Evolutionary conservation across 2,888 invertebrate species (phyloP).

Genomic region (Drosophila yooni): DNA sequence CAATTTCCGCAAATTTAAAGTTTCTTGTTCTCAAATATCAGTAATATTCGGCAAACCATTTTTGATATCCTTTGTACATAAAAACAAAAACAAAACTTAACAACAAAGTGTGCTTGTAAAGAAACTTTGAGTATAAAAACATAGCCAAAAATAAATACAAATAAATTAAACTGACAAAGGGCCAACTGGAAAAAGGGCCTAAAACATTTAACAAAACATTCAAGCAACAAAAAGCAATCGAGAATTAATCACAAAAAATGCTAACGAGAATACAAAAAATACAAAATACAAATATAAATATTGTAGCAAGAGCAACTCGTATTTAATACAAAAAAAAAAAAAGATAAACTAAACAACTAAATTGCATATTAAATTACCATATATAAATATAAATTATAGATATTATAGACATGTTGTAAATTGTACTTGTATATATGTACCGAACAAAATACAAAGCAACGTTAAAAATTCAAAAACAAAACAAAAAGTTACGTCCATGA

Average conservation of each 20-base stretch:
- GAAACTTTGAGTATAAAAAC: conserved; percentile 47
- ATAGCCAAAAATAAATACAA: conserved; percentile 48
- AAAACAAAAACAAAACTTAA: conserved; percentile 8
- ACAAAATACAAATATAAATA: conserved; percentile 25
- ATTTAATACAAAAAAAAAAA: conserved; percentile 67
- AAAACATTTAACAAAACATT: conserved; percentile 20
- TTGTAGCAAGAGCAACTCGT: conserved; percentile 68
- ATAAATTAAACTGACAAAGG: conserved; percentile 36
- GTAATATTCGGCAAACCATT: conserved; percentile 15
- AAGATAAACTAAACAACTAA: conserved; percentile 14
- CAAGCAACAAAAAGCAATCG: conserved; percentile 61
- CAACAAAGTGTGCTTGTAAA: conserved; percentile 61
- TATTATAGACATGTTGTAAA: conserved; percentile 71
- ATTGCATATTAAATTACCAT: conserved; percentile 49
- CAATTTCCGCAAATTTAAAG: conserved; percentile 30
- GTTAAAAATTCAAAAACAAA: conserved; percentile 55
- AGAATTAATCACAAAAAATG: conserved; percentile 57
- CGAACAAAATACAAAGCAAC: conserved; percentile 67
- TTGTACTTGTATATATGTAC: conserved; percentile 74
- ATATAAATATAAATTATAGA: conserved; percentile 22
- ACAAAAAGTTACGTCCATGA: conserved; percentile 73
- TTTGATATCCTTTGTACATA: conserved; percentile 61
- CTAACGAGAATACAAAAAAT: conserved; percentile 36
- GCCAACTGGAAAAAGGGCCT: conserved; percentile 22
- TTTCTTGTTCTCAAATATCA: conserved; percentile 33